Conservation (phyloP, 2,797 vertebrate genomes). For the Gallirallus australis region DNA sequence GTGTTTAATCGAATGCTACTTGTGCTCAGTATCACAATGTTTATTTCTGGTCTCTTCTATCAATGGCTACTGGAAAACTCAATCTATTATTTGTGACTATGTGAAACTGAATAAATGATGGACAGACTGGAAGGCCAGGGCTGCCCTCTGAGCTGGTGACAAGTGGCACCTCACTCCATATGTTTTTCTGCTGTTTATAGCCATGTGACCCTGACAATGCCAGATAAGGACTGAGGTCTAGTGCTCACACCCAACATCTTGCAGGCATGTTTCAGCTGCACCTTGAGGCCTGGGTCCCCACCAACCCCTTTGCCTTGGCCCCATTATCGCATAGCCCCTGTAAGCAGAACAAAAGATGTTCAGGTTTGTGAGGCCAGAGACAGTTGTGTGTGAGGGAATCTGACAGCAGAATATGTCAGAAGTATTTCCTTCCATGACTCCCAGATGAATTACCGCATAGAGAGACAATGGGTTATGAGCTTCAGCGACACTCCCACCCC, state of each 20-base stretch:
- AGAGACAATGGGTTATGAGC: neutral
- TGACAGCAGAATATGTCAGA: neutral
- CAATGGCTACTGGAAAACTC: neutral
- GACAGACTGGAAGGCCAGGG: neutral
- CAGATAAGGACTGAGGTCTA: neutral
- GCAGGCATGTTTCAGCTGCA: neutral
- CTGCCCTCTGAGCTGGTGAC: neutral
- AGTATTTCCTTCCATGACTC: neutral
- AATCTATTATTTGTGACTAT: neutral
- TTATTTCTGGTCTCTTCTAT: neutral
- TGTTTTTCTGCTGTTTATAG: neutral
- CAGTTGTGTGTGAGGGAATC: neutral
- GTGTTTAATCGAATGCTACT: neutral
- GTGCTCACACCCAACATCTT: neutral
- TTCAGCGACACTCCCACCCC: neutral
- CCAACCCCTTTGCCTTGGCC: neutral
- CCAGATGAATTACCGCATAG: neutral
- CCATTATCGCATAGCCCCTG: fast-evolving
- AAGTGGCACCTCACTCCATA: neutral
- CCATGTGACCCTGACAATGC: no score
- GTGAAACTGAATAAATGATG: neutral
- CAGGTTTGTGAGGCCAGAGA: neutral
- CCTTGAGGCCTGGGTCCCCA: neutral
- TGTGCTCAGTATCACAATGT: neutral
- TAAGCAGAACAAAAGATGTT: neutral